A percentile compares a stretch with the other conserved stretches of the same genome.
phyloP scores from a whole-genome alignment of 2,797 vertebrate genomes.

The Neosilurus hyrtlii region DNA sequence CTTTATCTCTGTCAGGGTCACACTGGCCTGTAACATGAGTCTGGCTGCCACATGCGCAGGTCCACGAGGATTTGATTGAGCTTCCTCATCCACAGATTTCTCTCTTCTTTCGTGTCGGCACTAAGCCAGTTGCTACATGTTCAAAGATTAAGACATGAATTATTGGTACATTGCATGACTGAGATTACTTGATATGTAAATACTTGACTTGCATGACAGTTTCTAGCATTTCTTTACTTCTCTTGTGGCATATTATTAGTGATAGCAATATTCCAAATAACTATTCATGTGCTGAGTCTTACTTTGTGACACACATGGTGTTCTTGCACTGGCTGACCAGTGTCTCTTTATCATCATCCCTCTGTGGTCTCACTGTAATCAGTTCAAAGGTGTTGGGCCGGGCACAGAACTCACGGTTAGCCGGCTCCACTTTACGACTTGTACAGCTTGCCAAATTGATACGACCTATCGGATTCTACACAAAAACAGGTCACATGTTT shows the following conservation, averaged over 20 bases:
- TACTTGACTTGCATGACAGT: not conserved
- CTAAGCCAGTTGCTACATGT: slow-evolving; percentile 91
- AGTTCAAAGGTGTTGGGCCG: slow-evolving; percentile 93
- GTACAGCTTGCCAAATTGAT: slow-evolving; percentile 91
- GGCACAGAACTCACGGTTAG: slow-evolving; percentile 92
- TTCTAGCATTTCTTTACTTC: not conserved
- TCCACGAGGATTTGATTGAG: slow-evolving; percentile 93
- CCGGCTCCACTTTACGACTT: slow-evolving; percentile 86
- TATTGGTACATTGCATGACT: not conserved
- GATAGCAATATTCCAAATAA: not conserved
- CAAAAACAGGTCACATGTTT: not conserved
- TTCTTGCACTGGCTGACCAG: slow-evolving; percentile 91
- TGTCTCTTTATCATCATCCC: slow-evolving; percentile 89
- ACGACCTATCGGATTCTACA: slow-evolving; percentile 85
- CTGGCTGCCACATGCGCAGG: slow-evolving; percentile 94
- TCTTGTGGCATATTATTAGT: not conserved
- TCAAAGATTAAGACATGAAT: not conserved
- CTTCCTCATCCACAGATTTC: slow-evolving; percentile 95
- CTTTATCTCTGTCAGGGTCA: slow-evolving; percentile 52
- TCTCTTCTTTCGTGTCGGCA: slow-evolving; percentile 94
- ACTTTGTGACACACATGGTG: slow-evolving; percentile 95
- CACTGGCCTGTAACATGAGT: slow-evolving; percentile 81
- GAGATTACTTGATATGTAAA: not conserved
- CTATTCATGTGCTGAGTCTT: slow-evolving; percentile 59
- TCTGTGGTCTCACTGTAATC: slow-evolving; percentile 87